Conservation (phyloP, 2,888 invertebrate species). For the Amorpha juglandis region DNA sequence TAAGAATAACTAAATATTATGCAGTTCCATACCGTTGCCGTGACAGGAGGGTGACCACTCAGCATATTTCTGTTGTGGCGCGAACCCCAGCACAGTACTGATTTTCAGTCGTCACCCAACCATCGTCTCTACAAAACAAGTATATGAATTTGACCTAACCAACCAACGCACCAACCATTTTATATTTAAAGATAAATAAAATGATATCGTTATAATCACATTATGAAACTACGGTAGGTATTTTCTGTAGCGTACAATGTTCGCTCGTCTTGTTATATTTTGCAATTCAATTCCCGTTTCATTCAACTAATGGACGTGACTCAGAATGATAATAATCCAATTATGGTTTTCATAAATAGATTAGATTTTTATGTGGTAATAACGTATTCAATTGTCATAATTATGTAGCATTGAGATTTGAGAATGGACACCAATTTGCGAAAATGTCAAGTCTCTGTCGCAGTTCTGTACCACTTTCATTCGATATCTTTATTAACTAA, state of each 20-base stretch:
- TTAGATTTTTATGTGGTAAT: slow-evolving; percentile 40
- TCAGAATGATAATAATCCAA: slow-evolving; percentile 55
- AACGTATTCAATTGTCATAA: slow-evolving; percentile 42
- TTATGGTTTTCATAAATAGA: slow-evolving; percentile 52
- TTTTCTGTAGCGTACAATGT: slow-evolving; percentile 32
- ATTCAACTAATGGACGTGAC: slow-evolving; percentile 57
- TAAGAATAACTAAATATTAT: no score
- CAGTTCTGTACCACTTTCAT: background rate
- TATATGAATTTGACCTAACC: no score
- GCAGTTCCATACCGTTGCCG: no score
- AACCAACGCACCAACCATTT: no score
- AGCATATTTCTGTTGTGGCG: no score
- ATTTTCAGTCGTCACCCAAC: no score
- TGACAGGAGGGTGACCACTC: no score
- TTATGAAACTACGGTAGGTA: slow-evolving; percentile 31
- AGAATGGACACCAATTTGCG: slow-evolving; percentile 34
- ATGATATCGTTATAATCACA: slow-evolving; percentile 36
- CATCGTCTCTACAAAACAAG: no score
- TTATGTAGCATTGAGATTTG: slow-evolving; percentile 36
- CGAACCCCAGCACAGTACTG: no score
- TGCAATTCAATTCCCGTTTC: slow-evolving; percentile 56
- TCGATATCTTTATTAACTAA: no score
- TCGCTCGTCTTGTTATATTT: slow-evolving; percentile 43
- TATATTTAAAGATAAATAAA: slow-evolving; percentile 15
- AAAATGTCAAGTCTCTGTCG: background rate